Base-by-base conservation (phyloP, 2,113 vertebrate species). In the Megaleporinus macrocephalus region DNA sequence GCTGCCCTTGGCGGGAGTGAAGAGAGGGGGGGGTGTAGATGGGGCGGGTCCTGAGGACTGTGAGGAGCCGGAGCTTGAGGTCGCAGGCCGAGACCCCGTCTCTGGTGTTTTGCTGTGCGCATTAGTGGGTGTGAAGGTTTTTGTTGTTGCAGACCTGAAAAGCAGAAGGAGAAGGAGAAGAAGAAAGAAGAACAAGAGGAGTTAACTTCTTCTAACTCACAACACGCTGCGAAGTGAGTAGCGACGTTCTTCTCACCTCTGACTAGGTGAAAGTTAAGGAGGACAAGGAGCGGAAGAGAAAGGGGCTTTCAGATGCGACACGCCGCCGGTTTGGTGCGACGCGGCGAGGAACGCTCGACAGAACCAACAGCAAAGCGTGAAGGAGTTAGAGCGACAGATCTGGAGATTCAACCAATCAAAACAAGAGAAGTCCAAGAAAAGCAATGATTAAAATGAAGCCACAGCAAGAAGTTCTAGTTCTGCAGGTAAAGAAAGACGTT, bases 381-480 rank as follows among this genome's bases (percentile, higher is more conserved):
- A 83, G 87, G 87, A 88, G 88, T 81, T 84, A 90, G 87, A 76
- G 84, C 88, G 78, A 88, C 70, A 73, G 84, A 86, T 90, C 91
- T 92, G 89, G 47, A 84, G 89, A 85, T 86, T 51, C 66, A 78
- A 69, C 61, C 83, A 87, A 85, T 88, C 70, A 36, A 79, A 76
- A 68, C 66, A 87, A 87, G 82, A 4, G 41, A 70, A 41, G 30
- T 1, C 53, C 53, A 55, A 51, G 7, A 47, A 47, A 47, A 47
- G 44, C 9, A 47, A 10, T 1, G 51, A 51, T 41, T 30, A 83
- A 69, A 44, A 86, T 80, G 29, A 71, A 74, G 83, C 73, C 83
- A 85, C 74, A 36, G 76, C 36, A 1, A 26, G n/a, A 62, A 18
- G 41, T 55, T 61, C 14, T 44, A n/a, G 10, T 11, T 47, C 18